A percentile compares a stretch with the other conserved stretches of the same genome.
Evolutionary conservation across 2,888 invertebrate genomes (phyloP).

Genomic region (Agapetus fuscipes): DNA sequence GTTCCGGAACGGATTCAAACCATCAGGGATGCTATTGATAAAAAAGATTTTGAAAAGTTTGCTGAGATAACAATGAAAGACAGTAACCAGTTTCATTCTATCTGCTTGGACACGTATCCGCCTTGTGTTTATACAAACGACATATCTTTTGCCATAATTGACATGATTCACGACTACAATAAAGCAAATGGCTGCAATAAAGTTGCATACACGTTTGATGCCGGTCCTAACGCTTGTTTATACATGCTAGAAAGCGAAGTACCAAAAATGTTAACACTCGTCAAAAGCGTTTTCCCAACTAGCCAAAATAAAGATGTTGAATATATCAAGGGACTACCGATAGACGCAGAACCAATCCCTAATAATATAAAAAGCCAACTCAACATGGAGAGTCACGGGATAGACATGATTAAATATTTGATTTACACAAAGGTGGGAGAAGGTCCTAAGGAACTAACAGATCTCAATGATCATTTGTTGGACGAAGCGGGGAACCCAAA

Average conservation of each 20-base stretch:
- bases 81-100: slow-evolving; percentile 94
- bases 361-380: slow-evolving; percentile 28
- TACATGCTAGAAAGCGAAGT: slow-evolving; percentile 73
- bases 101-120: slow-evolving; percentile 88
- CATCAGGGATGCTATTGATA: slow-evolving; percentile 48
- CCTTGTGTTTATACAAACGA: slow-evolving; percentile 91
- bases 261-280: slow-evolving; percentile 52
- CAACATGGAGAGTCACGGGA: slow-evolving; percentile 31
- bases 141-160: slow-evolving; percentile 68
- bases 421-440: slow-evolving; percentile 76
- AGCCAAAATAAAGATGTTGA: slow-evolving; percentile 31
- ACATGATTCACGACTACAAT: slow-evolving; percentile 80
- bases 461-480: slow-evolving; percentile 40
- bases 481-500: slow-evolving; percentile 39
- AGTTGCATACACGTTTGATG: slow-evolving; percentile 97
- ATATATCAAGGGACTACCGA: slow-evolving; percentile 49
- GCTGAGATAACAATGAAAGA: slow-evolving; percentile 95
- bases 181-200: slow-evolving; percentile 49
- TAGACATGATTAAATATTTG: slow-evolving; percentile 65
- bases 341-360: slow-evolving; percentile 23
- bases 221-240: slow-evolving; percentile 93
- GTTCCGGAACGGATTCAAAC: slow-evolving; percentile 60
- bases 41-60: slow-evolving; percentile 70
- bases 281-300: slow-evolving; percentile 66
- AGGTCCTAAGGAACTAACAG: slow-evolving; percentile 47